Percentiles rank a stretch among this genome's conserved stretches.
Evolutionary conservation across 2,797 vertebrate genomes (phyloP).

Genomic region (Protonibea diacanthus): DNA sequence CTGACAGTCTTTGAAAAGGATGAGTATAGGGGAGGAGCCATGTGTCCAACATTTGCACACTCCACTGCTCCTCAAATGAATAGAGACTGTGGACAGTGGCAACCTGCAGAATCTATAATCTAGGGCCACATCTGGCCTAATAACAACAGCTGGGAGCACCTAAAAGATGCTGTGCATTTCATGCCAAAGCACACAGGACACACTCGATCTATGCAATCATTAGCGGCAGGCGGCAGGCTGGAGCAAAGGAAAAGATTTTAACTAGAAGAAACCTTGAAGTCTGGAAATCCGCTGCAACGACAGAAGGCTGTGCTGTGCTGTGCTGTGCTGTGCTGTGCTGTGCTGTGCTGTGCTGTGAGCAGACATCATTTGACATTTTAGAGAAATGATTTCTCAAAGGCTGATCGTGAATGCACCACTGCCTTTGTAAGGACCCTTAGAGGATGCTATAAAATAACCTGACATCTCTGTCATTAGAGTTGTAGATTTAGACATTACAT

Average conservation of each 20-base stretch:
- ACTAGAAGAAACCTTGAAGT: background rate
- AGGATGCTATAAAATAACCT: background rate
- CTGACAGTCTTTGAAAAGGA: background rate
- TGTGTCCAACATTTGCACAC: background rate
- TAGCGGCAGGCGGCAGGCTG: background rate
- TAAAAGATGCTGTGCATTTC: background rate
- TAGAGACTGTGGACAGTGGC: background rate
- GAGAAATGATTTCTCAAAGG: constrained; percentile 3
- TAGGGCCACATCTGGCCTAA: constrained; percentile 9
- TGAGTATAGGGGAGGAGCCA: background rate
- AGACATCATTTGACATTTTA: constrained; percentile 11
- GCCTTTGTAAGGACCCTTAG: background rate
- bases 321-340: background rate
- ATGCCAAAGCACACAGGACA: background rate
- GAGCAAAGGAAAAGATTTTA: background rate
- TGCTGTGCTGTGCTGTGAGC: constrained; percentile 5
- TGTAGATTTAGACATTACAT: background rate
- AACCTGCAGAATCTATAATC: background rate
- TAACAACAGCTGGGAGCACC: constrained; percentile 8
- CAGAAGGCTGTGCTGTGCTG: constrained; percentile 3
- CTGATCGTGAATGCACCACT: background rate
- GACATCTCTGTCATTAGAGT: background rate
- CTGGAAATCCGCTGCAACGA: background rate
- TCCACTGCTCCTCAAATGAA: background rate
- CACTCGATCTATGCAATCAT: background rate